Base-by-base conservation (phyloP, 2,113 vertebrate genomes). In the Delphinapterus leucas region DNA sequence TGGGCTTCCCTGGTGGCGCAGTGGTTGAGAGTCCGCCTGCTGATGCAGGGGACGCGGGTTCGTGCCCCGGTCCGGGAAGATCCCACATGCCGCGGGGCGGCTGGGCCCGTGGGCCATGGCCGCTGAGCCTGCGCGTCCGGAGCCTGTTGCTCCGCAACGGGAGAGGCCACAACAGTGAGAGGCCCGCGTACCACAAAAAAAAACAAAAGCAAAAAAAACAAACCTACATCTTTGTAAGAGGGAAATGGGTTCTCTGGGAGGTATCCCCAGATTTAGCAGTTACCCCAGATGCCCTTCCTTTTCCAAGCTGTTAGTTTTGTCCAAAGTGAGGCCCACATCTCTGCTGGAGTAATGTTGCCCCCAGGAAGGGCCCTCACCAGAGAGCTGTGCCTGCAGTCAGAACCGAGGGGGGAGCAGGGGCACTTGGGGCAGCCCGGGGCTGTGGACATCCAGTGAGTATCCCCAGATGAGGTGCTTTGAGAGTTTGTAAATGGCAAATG, bases 321-420 rank as follows among this genome's bases (percentile, higher is more conserved):
- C 38, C 26, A 5, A 12, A 91, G 58, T 38, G 79, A 61, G 53
- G 65, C 3, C 18, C 58, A 14, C 26, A 3, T 47, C 44, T 41
- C 33, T 68, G 81, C 70, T 41, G 1, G 5, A 5, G 21, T 47
- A 9, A 20, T 2, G n/a, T 44, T 0, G 1, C 13, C 14, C 76
- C n/a, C 12, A 1, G 4, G 15, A 4, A 53, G 14, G 21, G 23
- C 5, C 21, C 55, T 36, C 8, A 12, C 2, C 28, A 2, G 1
- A 0, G 26, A 6, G 5, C 84, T 67, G 25, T 18, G 8, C 70
- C 44, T 36, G 18, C 17, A 47, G 55, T 31, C 41, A 20, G 49
- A 73, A 11, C 65, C 25, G 47, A 3, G 3, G 0, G 5, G 8
- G 36, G 5, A n/a, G 2, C 41, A 11, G 26, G 36, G 71, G 12